Conservation (phyloP, 2,113 vertebrate species). For the Myotis lucifugus region DNA sequence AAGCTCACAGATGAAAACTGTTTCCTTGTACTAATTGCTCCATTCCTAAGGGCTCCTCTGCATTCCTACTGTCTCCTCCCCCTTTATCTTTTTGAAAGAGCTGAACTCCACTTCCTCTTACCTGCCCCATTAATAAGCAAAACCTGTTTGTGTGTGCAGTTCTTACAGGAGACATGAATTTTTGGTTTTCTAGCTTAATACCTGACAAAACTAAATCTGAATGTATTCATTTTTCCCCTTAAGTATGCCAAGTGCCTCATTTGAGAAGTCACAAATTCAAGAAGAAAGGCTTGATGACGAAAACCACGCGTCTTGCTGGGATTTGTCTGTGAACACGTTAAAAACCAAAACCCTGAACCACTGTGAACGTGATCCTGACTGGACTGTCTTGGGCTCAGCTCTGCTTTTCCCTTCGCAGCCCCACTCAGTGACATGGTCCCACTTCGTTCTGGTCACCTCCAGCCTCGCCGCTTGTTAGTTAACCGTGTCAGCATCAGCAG, state of each 20-base stretch:
- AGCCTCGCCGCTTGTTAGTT: neutral
- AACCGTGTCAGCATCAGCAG: rapidly evolving
- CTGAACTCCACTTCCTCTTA: neutral
- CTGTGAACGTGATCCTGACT: neutral
- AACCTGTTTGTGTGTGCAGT: neutral
- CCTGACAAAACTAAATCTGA: neutral
- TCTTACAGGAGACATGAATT: neutral
- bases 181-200: neutral
- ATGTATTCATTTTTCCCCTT: neutral
- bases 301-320: constrained; percentile 20
- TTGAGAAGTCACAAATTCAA: neutral
- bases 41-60: neutral
- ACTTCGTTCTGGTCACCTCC: rapidly evolving
- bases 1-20: rapidly evolving
- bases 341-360: neutral
- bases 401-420: neutral
- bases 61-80: neutral
- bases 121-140: neutral
- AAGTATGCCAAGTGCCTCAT: neutral
- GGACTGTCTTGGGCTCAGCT: rapidly evolving
- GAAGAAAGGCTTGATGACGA: constrained; percentile 42
- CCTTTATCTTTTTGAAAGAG: neutral
- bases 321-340: neutral
- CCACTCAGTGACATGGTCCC: neutral
- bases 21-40: neutral